A percentile compares a stretch with the other conserved stretches of the same genome.
Evolutionary conservation across 2,888 invertebrate species (phyloP).

Genomic region (Pollenia angustigena): DNA sequence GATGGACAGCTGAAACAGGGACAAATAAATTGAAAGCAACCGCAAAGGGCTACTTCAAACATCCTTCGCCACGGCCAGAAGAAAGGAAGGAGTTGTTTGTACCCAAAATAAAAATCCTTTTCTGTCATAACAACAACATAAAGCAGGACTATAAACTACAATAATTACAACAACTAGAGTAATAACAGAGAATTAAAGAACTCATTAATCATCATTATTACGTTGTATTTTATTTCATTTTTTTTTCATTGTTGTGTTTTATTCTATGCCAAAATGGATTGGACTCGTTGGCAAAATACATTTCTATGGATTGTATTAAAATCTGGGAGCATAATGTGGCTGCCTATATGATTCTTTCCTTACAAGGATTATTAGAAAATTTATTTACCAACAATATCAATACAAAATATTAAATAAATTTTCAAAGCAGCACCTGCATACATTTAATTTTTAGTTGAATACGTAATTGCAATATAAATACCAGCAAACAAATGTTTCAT

Average conservation of each 20-base stretch:
- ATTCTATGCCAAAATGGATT: conserved; percentile 81
- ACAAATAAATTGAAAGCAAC: background rate
- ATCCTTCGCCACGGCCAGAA: background rate
- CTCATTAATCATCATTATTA: conserved; percentile 47
- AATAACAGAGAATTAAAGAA: conserved; percentile 9
- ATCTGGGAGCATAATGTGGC: conserved; percentile 80
- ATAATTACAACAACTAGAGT: conserved; percentile 2
- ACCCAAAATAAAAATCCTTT: conserved; percentile 5
- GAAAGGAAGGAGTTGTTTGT: conserved; percentile 17
- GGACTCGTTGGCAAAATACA: conserved; percentile 83
- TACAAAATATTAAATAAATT: conserved; percentile 36
- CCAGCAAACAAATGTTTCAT: background rate
- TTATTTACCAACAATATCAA: conserved; percentile 31
- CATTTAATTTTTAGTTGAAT: conserved; percentile 46
- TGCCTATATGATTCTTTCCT: conserved; percentile 82
- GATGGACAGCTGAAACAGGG: conserved; percentile 66
- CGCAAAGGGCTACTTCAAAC: background rate
- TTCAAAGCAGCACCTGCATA: conserved; percentile 23
- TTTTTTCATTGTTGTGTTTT: conserved; percentile 35
- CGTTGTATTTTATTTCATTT: conserved; percentile 32
- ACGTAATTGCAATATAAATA: conserved; percentile 32
- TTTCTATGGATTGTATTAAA: conserved; percentile 81
- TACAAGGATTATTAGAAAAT: conserved; percentile 41
- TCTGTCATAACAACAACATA: conserved; percentile 1
- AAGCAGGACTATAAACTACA: conserved; percentile 9